A percentile compares a stretch with the other conserved stretches of the same genome.
These are phyloP conservation scores for Aphaenogaster floridana DNA, from an alignment of 1,140 invertebrate species.

Conservation along the genomic window DNA sequence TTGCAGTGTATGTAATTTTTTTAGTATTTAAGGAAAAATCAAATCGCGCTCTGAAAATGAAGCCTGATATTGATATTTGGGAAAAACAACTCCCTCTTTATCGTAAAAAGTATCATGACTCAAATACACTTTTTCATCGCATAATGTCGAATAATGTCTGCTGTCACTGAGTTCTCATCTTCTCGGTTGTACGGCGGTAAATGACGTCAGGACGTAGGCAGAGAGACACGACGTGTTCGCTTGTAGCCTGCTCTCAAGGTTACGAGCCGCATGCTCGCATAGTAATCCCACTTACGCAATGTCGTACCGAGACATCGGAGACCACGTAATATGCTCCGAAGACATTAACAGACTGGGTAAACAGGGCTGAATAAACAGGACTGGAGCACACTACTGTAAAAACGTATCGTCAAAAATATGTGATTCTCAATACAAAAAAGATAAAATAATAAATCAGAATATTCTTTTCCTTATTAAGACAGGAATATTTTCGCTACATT, in stretches of 20 bases:
- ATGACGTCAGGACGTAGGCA: conserved; percentile 54
- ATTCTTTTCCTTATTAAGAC: not conserved
- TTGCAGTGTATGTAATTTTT: not conserved
- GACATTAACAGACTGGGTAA: conserved; percentile 38
- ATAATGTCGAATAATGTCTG: not conserved
- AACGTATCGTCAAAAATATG: not conserved
- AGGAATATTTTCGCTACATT: not conserved
- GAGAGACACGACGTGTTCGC: conserved; percentile 36
- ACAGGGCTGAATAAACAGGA: conserved; percentile 20
- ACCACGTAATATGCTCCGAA: conserved; percentile 38
- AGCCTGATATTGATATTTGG: not conserved
- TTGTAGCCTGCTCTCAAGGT: conserved; percentile 67
- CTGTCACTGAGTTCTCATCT: conserved; percentile 23
- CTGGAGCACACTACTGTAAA: not conserved
- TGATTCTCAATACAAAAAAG: not conserved
- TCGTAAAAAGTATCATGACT: not conserved
- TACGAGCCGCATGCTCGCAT: conserved; percentile 43
- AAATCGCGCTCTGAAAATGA: not conserved
- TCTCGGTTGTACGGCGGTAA: not conserved
- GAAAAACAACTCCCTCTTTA: not conserved
- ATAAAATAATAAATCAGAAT: not conserved
- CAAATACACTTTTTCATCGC: not conserved
- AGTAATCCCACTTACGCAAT: conserved; percentile 73
- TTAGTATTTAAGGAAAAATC: not conserved
- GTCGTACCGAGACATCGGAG: conserved; percentile 27